These are phyloP conservation scores for Pegoplata infirma DNA, from an alignment of 2,888 invertebrate genomes.

Conservation along the genomic window DNA sequence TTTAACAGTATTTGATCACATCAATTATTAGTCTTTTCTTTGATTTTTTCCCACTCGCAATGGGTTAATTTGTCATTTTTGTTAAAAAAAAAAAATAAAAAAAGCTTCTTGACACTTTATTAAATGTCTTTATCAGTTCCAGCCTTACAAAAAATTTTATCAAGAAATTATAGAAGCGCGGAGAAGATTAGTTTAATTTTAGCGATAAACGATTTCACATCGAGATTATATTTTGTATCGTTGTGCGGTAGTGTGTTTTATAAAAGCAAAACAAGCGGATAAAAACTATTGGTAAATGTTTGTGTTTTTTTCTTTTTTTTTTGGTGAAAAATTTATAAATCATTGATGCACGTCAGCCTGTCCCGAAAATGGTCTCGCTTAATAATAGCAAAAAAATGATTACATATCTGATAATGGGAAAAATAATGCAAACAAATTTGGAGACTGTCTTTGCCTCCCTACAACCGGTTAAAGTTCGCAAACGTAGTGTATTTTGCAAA, in stretches of 20 bases:
- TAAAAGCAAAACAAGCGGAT: conserved; percentile 21
- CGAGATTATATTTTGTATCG: conserved; percentile 3
- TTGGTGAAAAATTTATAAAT: background rate
- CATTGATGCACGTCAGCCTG: background rate
- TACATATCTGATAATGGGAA: no score
- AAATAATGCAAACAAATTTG: no score
- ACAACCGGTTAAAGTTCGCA: no score
- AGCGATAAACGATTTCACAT: conserved; percentile 46
- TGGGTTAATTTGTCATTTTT: conserved; percentile 38
- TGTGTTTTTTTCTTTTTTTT: background rate
- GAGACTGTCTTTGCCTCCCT: no score
- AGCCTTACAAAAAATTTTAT: background rate
- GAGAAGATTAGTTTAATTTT: conserved; percentile 34
- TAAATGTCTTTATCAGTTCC: conserved; percentile 37
- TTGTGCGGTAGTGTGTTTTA: background rate
- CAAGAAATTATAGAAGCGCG: conserved; percentile 5
- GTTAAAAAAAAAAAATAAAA: conserved; percentile 29
- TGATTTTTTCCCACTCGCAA: background rate
- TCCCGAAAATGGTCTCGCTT: no score
- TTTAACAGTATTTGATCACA: no score
- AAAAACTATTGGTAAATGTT: background rate
- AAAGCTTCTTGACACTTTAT: conserved; percentile 6
- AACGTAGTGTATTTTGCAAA: no score
- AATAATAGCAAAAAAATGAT: no score
- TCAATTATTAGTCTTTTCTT: no score